Evolutionary conservation across 2,797 vertebrate genomes (phyloP), one percentile per base, ranked within the genome.

Genomic region (Pseudochromis fuscus): DNA sequence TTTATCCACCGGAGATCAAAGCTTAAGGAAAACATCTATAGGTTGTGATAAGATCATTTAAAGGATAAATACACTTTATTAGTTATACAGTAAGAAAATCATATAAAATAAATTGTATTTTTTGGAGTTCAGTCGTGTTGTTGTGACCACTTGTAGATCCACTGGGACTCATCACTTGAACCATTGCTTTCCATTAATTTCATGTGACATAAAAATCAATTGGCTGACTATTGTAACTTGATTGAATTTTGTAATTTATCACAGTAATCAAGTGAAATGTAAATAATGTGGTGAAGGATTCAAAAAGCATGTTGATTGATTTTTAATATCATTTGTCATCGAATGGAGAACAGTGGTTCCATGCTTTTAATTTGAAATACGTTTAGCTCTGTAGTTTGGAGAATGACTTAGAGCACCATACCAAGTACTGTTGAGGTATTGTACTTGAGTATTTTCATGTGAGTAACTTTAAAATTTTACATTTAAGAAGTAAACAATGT

Each of bases 181-280:
- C 57, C 28, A 35, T 44, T 70, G 68, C 31, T 58, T 74, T 76
- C 66, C 55, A 65, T 63, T 76, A 28, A 79, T 79, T 79, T 76
- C 2, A 1, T 40, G 44, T 55, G 40, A 44, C 63, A 66, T 72
- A 50, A 73, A 78, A 73, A 79, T 78, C 75, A 71, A 67, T 66
- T 27, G 51, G 30, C 6, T 3, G 23, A 25, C 25, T 24, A 27
- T 55, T 25, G 44, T 81, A 75, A 63, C 27, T 58, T 37, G 45
- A 56, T 61, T 31, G 56, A 48, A 28, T 63, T 55, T 30, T 56
- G 51, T 45, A 59, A 84, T 77, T 71, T 55, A 77, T 82, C 81
- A 79, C 27, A 25, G 18, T 59, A 69, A 70, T 66, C 1, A 40
- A 55, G 66, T 46, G 55, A 58, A 49, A 45, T 75, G 49, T 61